Percentiles rank a stretch among this genome's conserved stretches.
phyloP scores from a whole-genome alignment of 2,797 vertebrate species.

The Fringilla coelebs region DNA sequence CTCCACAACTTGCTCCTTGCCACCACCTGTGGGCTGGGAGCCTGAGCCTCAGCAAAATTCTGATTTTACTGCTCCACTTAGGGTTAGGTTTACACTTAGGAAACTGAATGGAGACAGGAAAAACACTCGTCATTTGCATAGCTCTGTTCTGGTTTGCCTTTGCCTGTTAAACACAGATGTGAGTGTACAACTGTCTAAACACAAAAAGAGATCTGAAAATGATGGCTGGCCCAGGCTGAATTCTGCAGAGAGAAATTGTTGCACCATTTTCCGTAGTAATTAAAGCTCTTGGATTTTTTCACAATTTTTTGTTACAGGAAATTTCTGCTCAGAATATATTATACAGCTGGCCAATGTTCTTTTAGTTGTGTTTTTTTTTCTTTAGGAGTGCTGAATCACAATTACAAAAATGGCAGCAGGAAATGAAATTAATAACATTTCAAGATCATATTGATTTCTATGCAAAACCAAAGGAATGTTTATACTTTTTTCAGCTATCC shows the following conservation, averaged over 20 bases:
- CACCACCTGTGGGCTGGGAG: too few species aligned
- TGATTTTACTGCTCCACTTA: neutral
- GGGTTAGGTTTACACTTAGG: neutral
- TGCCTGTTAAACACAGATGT: neutral
- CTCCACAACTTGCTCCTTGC: too few species aligned
- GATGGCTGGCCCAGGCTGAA: neutral
- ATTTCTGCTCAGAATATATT: conserved; percentile 1
- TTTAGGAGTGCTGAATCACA: neutral
- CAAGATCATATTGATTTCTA: neutral
- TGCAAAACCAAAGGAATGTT: neutral
- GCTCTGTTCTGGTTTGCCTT: neutral
- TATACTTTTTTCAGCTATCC: neutral
- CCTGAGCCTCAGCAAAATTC: neutral
- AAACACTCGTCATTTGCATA: neutral
- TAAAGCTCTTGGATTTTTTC: conserved; percentile 5
- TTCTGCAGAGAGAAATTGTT: neutral
- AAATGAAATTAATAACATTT: neutral
- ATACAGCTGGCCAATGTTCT: neutral
- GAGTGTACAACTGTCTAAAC: neutral
- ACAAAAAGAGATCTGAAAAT: neutral
- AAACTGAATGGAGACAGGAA: neutral
- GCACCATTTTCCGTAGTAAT: conserved; percentile 5
- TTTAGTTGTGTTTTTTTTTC: neutral
- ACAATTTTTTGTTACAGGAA: neutral
- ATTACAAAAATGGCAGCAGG: neutral